A percentile compares a stretch with the other conserved stretches of the same genome.
Evolutionary conservation across 2,797 vertebrate genomes (phyloP).

Genomic region (Aselliscus stoliczkanus): DNA sequence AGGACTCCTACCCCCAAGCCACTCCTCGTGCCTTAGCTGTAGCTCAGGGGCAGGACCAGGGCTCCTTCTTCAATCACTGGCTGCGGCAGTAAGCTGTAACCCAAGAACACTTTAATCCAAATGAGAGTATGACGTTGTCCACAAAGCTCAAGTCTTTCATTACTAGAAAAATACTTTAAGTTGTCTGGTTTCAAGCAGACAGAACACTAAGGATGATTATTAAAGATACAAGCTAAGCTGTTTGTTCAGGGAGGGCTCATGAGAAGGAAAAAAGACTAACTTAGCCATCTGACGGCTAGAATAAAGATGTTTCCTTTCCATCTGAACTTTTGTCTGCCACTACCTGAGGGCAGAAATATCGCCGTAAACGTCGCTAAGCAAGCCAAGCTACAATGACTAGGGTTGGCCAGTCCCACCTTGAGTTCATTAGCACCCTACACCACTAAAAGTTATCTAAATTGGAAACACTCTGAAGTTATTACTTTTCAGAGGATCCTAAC

Average conservation of each 20-base stretch:
- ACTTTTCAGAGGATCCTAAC: neutral
- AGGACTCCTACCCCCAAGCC: constrained; percentile 43
- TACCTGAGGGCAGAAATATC: neutral
- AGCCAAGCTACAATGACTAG: neutral
- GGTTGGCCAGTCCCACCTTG: neutral
- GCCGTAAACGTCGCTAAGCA: neutral
- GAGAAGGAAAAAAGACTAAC: neutral
- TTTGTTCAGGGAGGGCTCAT: neutral
- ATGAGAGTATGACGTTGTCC: neutral
- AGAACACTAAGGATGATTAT: constrained; percentile 7
- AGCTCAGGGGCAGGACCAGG: constrained; percentile 50
- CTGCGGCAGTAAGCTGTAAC: constrained; percentile 39
- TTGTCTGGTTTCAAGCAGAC: constrained; percentile 14
- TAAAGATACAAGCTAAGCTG: neutral
- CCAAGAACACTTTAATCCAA: constrained; percentile 55
- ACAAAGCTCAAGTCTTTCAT: neutral
- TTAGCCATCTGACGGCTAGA: neutral
- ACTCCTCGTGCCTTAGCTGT: constrained; percentile 23
- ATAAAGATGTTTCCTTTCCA: neutral
- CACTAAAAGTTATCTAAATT: neutral
- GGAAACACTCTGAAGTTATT: neutral
- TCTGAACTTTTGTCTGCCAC: neutral
- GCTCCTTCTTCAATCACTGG: constrained; percentile 44
- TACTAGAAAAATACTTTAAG: neutral
- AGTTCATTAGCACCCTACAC: neutral